Base-by-base conservation (phyloP, 2,888 invertebrate genomes). In the Meiosimyza decipiens region DNA sequence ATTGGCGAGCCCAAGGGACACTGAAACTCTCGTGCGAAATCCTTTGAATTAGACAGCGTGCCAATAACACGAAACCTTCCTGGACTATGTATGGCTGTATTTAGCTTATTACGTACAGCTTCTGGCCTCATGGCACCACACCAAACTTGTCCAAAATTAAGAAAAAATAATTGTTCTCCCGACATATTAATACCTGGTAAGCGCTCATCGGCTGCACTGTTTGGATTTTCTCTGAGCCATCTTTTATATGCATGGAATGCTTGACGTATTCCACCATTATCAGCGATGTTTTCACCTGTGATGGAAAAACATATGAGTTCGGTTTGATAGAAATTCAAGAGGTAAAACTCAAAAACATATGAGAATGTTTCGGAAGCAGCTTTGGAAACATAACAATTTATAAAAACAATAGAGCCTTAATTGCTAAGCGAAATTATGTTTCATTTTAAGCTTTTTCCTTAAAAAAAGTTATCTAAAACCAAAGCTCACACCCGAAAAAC, bases 201-300 rank as follows among this genome's bases (percentile, higher is more conserved):
- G 68, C 91, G 89, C 82, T 94, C 93, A 9, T 82, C 81, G 33
- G 74, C 57, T 0, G 87, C 88, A 1, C 86, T 87, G 1, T 89
- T 86, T 0, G 91, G 91, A 81, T 94, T 90, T 15, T 88, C 85
- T 55, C 86, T 84, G 13, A 94, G 87, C 94, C 95, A 96, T 77
- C 91, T 91, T 77, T 92, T 89, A 85, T 96, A 97, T 1, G 96
- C 96, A 83, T 93, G 89, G 79, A 94, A 98, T 0, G 97, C 94
- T 86, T 97, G 95, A 82, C 97, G 96, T 69, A 98, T 90, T 0
- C 98, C 98, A 0, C 98, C 98, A 83, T 98, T 98, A 84, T 98
- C 98, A 0, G 98, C 98, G 81, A 98, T 98, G 83, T 98, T 98
- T 87, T 98, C 98, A 64, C 84, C 84, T 84, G 63, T n/a, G 28